Conservation (phyloP, 2,797 vertebrate species). For the Meriones psammophilus region DNA sequence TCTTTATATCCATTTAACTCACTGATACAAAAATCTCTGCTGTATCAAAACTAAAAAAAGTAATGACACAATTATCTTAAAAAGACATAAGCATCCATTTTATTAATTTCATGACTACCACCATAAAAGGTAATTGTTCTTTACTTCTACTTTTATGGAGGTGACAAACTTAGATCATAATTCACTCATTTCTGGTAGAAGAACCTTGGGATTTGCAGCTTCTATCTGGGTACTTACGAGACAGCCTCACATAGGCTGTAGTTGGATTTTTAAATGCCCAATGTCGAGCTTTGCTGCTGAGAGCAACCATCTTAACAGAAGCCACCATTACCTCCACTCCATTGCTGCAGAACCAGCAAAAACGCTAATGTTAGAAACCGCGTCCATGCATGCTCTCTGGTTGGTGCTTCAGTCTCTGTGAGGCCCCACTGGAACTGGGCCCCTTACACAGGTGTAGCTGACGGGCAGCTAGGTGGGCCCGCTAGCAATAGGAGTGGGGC, state of each 20-base stretch:
- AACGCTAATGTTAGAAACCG: neutral
- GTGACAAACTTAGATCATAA: neutral
- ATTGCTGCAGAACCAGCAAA: neutral
- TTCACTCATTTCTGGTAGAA: neutral
- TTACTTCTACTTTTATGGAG: neutral
- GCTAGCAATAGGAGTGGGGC: too few relatives aligned
- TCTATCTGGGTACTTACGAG: neutral
- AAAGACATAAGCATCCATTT: neutral
- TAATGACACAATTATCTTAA: neutral
- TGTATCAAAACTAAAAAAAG: neutral
- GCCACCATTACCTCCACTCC: neutral
- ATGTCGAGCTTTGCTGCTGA: neutral
- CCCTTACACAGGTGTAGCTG: too few relatives aligned
- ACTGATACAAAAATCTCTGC: neutral
- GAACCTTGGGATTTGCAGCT: neutral
- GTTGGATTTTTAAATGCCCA: neutral
- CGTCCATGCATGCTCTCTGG: too few relatives aligned
- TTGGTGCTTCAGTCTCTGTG: too few relatives aligned
- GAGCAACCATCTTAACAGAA: neutral
- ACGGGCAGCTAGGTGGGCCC: too few relatives aligned
- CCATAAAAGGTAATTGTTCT: neutral
- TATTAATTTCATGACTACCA: neutral
- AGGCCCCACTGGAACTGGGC: too few relatives aligned
- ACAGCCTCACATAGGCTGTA: neutral
- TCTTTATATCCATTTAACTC: neutral